phyloP scores from a whole-genome alignment of 1,140 invertebrate genomes.

The Araneus ventricosus region DNA sequence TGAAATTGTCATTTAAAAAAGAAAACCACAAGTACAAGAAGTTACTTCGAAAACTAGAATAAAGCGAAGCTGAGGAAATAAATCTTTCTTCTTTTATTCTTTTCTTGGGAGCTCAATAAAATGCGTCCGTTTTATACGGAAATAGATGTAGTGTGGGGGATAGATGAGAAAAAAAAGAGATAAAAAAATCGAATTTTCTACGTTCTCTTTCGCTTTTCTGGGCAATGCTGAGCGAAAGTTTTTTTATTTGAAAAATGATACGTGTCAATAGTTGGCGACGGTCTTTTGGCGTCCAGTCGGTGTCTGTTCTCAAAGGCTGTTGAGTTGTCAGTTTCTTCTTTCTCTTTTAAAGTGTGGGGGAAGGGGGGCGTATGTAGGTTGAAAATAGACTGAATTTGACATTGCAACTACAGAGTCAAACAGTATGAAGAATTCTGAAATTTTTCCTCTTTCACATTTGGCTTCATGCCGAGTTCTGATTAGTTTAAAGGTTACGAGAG shows the following conservation, averaged over 20 bases:
- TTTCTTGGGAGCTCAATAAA: not conserved
- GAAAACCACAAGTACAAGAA: not conserved
- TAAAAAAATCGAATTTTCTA: not conserved
- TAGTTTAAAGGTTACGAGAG: not conserved
- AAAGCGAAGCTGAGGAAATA: not conserved
- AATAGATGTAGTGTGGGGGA: not conserved
- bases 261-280: constrained; percentile 40
- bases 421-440: not conserved
- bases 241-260: constrained; percentile 46
- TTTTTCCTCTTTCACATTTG: not conserved
- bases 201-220: not conserved
- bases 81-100: constrained; percentile 20
- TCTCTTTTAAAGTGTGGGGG: not conserved
- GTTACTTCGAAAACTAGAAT: not conserved
- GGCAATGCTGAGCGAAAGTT: not conserved
- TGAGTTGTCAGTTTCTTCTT: constrained; percentile 13
- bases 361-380: too few relatives aligned
- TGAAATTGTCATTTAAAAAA: not conserved
- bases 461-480: not conserved
- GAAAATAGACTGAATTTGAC: not conserved
- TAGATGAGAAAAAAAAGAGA: not conserved
- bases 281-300: constrained; percentile 2
- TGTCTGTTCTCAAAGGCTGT: constrained; percentile 22
- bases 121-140: not conserved
- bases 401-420: not conserved